Evolutionary conservation across 2,113 vertebrate species (phyloP), one percentile per base, ranked within the genome.

Genomic region (Trematomus loennbergii): DNA sequence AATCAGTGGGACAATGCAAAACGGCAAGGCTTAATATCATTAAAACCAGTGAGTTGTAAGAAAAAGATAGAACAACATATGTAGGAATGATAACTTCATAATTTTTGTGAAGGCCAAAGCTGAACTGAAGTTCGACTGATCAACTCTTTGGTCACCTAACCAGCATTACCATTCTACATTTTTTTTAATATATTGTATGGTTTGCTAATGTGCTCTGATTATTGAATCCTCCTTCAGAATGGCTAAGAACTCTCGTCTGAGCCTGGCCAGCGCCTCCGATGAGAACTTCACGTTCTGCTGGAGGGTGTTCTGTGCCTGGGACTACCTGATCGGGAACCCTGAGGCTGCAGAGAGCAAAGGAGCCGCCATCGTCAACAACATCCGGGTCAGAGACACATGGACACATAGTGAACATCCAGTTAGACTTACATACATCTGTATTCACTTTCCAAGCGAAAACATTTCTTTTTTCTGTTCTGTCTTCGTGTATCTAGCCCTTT

Each of bases 201-300:
- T 75, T 54, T 65, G 12, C 57, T 58, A 17, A 22, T 17, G n/a
- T 65, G 3, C 36, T 6, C 12, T 33, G 0, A 61, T 69, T 62
- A 53, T n/a, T 25, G 36, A 11, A 29, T 11, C 20, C 17, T 78
- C 11, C 22, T 67, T 13, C 89, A 99, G 98, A 92, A 99, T 99
- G 98, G 98, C 98, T 4, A 99, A 96, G 90, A 99, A 99, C 92
- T 99, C 98, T 0, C 95, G 96, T n/a, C 94, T 95, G 50, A 99
- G 98, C 91, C 94, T 99, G 53, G 97, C 97, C 73, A 97, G 97
- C 0, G 96, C 97, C 9, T 98, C 97, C 11, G 95, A 97, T 69
- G 98, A 99, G 91, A 98, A 97, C 90, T 99, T 97, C 73, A 97
- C 98, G 0, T 99, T 99, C 93, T 99, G 98, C 81, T 99, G 98